phyloP scores from a whole-genome alignment of 2,113 vertebrate genomes.

The Stegostoma tigrinum region DNA sequence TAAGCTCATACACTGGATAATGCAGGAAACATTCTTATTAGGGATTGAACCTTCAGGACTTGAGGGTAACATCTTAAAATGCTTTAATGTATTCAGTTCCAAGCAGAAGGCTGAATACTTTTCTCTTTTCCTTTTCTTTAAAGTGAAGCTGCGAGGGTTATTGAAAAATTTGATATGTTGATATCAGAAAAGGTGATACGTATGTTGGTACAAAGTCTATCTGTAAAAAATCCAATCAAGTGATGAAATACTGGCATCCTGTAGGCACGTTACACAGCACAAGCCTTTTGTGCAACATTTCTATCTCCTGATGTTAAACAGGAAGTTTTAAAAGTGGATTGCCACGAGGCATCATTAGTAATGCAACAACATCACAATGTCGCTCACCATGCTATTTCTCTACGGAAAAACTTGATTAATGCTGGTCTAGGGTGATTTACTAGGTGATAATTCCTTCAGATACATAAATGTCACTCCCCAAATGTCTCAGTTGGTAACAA shows the following conservation, averaged over 20 bases:
- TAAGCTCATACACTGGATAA: not conserved
- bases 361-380: conserved; percentile 20
- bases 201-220: too few relatives aligned
- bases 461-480: conserved; percentile 25
- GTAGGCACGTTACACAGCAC: not conserved
- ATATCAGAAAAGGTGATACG: not conserved
- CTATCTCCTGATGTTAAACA: not conserved
- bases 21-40: not conserved
- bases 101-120: not conserved
- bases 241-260: not conserved
- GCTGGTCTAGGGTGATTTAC: not conserved
- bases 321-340: conserved; percentile 22
- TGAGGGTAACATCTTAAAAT: not conserved
- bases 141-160: not conserved
- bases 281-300: not conserved
- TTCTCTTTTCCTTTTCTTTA: not conserved
- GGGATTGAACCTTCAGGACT: not conserved
- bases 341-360: conserved; percentile 13
- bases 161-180: not conserved
- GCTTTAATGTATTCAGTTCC: not conserved
- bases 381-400: not conserved
- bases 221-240: not conserved
- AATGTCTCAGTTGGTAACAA: conserved; percentile 19
- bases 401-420: conserved; percentile 21
- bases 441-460: not conserved